A percentile compares a stretch with the other conserved stretches of the same genome.
Conservation (phyloP, 1,140 invertebrate genomes). For the Gonioctena quinquepunctata region DNA sequence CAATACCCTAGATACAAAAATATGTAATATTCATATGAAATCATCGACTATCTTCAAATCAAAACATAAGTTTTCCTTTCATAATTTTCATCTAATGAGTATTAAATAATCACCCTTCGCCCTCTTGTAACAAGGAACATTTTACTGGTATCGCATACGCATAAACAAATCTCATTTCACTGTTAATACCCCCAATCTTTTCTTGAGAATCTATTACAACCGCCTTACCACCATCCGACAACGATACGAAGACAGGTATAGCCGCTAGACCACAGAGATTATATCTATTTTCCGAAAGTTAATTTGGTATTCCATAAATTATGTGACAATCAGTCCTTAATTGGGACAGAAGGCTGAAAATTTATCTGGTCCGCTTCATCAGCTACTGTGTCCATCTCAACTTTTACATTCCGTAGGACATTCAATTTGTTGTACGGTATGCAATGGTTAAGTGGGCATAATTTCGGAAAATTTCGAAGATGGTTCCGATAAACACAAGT, state of each 20-base stretch:
- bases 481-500: not conserved
- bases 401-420: conserved; percentile 10
- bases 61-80: too few relatives aligned
- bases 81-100: too few relatives aligned
- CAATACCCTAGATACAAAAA: too few relatives aligned
- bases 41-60: too few relatives aligned
- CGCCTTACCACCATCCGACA: not conserved
- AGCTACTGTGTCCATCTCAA: conserved; percentile 11
- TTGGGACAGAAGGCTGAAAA: conserved; percentile 1
- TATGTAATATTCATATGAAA: too few relatives aligned
- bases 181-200: not conserved
- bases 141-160: not conserved
- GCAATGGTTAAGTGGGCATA: not conserved
- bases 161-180: not conserved
- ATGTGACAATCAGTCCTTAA: conserved; percentile 13
- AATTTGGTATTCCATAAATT: conserved; percentile 15
- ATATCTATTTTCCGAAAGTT: conserved; percentile 8
- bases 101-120: too few relatives aligned
- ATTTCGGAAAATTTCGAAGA: not conserved
- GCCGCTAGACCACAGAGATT: not conserved
- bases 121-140: not conserved
- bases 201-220: not conserved
- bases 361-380: conserved; percentile 14
- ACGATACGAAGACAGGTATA: not conserved
- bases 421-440: conserved; percentile 4